Evolutionary conservation across 2,888 invertebrate genomes (phyloP), one percentile per base, ranked within the genome.

Genomic region (Cremastinae sp.): DNA sequence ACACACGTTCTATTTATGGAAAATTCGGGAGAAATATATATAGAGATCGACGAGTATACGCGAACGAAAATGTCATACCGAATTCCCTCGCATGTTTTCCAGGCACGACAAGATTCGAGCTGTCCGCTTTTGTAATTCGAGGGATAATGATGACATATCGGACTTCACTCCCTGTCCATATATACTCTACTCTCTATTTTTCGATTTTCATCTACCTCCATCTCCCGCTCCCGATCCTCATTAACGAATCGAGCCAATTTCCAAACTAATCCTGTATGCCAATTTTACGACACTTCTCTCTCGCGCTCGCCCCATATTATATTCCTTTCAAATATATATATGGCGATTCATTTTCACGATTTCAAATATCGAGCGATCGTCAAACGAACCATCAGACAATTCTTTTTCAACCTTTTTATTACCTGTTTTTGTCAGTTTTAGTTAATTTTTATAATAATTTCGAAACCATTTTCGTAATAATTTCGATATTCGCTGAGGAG

Each of bases 61-160:
- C 18, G 49, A 51, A 22, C 22, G 10, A 22, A 20, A 1, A 22
- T 49, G 49, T 51, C 10, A 2, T 3, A 8, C 47, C 14, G 7
- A 9, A 12, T 8, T 34, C 14, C 8, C 54, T 10, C 34, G 8
- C 54, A 47, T 41, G 20, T 43, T 34, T 14, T 51, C 56, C 62
- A 38, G 38, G 38, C 59, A 43, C 65, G 38, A 54, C 66, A 61
- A 73, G 73, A 77, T 74, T 77, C 74, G 74, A 74, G 74, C 74
- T 77, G 74, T 74, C 77, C 74, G 74, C 74, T 74, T 73, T 77
- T 77, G 77, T 77, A 77, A 77, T 77, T 74, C 74, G 65, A 77
- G 66, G 74, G 74, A 77, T 77, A 77, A 77, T 77, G 74, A 77
- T 74, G 77, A 77, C 74, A 77, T 70, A 74, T 77, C 70, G 77